Evolutionary conservation across 2,113 vertebrate genomes (phyloP).

Genomic region (Quiscalus mexicanus): DNA sequence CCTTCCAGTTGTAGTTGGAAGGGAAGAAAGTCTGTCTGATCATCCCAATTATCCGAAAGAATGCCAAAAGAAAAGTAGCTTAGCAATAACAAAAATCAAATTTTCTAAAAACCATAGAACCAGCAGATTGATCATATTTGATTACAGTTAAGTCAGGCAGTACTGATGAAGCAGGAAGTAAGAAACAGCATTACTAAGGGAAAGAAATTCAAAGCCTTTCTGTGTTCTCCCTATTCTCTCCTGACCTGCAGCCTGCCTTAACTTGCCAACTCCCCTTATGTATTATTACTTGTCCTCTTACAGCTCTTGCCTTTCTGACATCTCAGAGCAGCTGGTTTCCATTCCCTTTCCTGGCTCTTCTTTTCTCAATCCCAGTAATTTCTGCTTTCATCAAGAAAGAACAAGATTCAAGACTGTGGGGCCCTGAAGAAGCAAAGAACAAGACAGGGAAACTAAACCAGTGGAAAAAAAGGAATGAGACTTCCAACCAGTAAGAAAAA

Average conservation of each 20-base stretch:
- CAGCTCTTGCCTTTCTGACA: slow-evolving; percentile 25
- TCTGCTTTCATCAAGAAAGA: slow-evolving; percentile 29
- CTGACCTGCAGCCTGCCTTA: slow-evolving; percentile 3
- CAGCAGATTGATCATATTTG: not conserved
- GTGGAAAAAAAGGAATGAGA: not conserved
- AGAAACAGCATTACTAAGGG: not conserved
- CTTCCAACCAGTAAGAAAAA: not conserved
- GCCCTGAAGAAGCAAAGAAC: slow-evolving; percentile 5
- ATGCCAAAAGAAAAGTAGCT: not conserved
- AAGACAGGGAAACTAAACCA: not conserved
- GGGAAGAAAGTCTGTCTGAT: not conserved
- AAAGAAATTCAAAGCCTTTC: not conserved
- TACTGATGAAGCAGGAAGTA: not conserved
- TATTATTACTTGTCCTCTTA: not conserved
- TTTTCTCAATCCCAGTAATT: slow-evolving; percentile 33
- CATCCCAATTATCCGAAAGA: not conserved
- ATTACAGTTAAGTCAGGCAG: not conserved
- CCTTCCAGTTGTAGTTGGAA: not conserved
- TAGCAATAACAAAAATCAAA: not conserved
- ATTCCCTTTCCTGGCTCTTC: slow-evolving; percentile 52
- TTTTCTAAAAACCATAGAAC: not conserved
- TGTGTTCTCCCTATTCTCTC: not conserved
- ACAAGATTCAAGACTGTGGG: slow-evolving; percentile 6
- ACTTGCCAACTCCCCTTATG: not conserved
- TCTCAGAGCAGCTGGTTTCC: slow-evolving; percentile 55